Evolutionary conservation across 1,140 invertebrate species (phyloP).

Genomic region (Halesus radiatus): DNA sequence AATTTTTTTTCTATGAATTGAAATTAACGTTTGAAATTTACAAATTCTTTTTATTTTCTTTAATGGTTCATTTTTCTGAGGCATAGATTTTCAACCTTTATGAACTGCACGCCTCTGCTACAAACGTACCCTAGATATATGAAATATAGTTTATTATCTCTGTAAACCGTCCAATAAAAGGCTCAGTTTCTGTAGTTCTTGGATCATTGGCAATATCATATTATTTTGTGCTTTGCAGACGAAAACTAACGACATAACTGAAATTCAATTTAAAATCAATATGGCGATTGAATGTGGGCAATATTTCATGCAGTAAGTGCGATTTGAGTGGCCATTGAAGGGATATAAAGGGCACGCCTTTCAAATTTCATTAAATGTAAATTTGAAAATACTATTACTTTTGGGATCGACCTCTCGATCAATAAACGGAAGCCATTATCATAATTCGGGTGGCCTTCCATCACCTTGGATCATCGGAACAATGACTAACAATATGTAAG

Average conservation of each 20-base stretch:
- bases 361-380: slow-evolving; percentile 58
- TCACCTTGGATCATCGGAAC: too few species aligned
- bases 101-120: too few species aligned
- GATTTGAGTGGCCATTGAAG: slow-evolving; percentile 39
- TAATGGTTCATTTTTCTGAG: too few species aligned
- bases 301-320: slow-evolving; percentile 49
- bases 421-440: slow-evolving; percentile 7
- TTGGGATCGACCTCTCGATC: not conserved
- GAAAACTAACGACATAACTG: slow-evolving; percentile 21
- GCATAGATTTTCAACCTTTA: too few species aligned
- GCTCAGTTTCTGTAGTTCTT: not conserved
- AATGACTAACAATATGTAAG: too few species aligned
- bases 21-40: too few species aligned
- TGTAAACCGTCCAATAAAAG: slow-evolving; percentile 9
- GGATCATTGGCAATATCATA: not conserved
- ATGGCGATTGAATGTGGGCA: slow-evolving; percentile 37
- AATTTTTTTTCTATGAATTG: too few species aligned
- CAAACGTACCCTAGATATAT: too few species aligned
- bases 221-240: not conserved
- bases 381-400: slow-evolving; percentile 46
- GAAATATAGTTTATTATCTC: not conserved
- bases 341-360: slow-evolving; percentile 48
- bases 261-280: slow-evolving; percentile 50
- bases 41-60: too few species aligned
- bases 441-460: too few species aligned